Conservation (phyloP, 2,888 invertebrate genomes). For the Drosophila borborema region DNA sequence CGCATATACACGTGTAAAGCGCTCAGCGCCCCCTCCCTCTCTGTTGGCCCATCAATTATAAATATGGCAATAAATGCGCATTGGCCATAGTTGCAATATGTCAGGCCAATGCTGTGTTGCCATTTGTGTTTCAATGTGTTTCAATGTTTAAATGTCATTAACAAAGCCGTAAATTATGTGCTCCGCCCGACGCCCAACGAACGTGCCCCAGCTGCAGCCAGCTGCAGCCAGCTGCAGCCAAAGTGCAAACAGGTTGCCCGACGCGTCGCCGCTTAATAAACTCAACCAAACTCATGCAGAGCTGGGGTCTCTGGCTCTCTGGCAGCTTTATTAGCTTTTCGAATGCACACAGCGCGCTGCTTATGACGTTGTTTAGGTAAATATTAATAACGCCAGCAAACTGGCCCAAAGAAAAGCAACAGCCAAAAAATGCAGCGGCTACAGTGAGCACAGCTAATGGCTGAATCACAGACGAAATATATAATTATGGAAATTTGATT, state of each 20-base stretch:
- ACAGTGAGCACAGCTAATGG: conserved; percentile 30
- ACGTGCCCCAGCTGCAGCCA: neutral
- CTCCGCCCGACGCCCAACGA: conserved; percentile 1
- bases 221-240: neutral
- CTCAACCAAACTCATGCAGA: conserved; percentile 5
- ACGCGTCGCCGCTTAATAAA: conserved; percentile 37
- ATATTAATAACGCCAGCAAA: conserved; percentile 70
- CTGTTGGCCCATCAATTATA: conserved; percentile 59
- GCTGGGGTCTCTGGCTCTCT: neutral
- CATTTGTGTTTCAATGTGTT: conserved; percentile 67
- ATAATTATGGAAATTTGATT: neutral
- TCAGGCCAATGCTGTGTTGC: conserved; percentile 51
- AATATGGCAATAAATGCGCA: conserved; percentile 63
- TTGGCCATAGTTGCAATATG: conserved; percentile 73
- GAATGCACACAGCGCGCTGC: conserved; percentile 18
- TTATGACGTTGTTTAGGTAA: conserved; percentile 69
- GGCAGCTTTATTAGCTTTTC: conserved; percentile 76
- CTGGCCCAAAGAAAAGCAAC: conserved; percentile 15
- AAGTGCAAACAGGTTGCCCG: conserved; percentile 44
- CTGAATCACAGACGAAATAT: neutral
- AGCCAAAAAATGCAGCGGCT: conserved; percentile 10
- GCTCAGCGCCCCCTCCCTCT: neutral
- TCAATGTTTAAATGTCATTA: conserved; percentile 82
- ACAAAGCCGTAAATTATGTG: conserved; percentile 76
- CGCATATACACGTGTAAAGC: conserved; percentile 71